Evolutionary conservation across 1,140 invertebrate species (phyloP), one percentile per base, ranked within the genome.

Genomic region (Drosophila mojavensis): DNA sequence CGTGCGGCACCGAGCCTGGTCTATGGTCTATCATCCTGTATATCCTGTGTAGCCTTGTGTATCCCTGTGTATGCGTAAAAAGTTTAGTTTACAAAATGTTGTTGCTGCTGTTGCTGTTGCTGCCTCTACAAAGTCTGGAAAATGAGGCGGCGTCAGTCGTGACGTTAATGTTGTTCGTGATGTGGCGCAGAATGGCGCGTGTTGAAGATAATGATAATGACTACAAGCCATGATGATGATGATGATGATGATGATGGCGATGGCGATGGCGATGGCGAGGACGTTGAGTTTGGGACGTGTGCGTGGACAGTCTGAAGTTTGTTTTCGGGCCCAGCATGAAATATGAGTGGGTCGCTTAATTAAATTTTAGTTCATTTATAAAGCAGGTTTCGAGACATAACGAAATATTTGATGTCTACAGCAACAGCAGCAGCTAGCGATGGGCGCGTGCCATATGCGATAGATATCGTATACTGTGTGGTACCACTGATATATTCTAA

Each of bases 331-430:
- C 39, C 78, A 80, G 64, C 36, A 80, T 86, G 75, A 83, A 88
- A 88, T 83, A 83, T 89, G 76, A 72, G 54, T 64, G 66, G 63
- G 50, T 5, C 71, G 79, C 81, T 84, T 90, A 89, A 89, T 89
- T 89, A 89, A 89, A 89, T 90, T 89, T 84, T 10, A 90, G 78
- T 89, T 89, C 85, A 90, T 89, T 89, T 84, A 78, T 81, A 73
- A 89, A 79, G 74, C 82, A 73, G 73, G 64, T 75, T 66, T 56
- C 36, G 48, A 47, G 48, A n/a, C 33, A 39, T 39, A 39, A 63
- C 36, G 15, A 63, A 63, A 50, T 15, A 24, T 26, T 39, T 13
- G 3, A 39, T 30, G 26, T 9, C 7, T 17, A 4, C 15, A 33
- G 33, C 7, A 9, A 9, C 33, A 7, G 7, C 33, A 33, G 28